Evolutionary conservation across 2,113 vertebrate species (phyloP).

Genomic region (Hepsetus odoe): DNA sequence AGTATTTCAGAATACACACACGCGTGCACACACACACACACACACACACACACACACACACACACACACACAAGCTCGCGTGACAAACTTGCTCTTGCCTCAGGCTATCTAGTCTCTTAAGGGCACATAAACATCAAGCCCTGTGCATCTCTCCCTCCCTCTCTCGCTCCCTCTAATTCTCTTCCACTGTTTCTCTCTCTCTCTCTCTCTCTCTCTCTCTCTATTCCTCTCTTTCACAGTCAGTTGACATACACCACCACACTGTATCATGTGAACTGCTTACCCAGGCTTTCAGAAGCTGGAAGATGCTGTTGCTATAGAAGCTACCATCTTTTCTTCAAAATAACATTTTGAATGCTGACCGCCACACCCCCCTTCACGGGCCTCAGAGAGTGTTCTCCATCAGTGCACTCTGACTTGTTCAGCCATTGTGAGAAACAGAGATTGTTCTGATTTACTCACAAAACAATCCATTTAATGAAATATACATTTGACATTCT

Average conservation of each 20-base stretch:
- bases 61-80: constrained; percentile 46
- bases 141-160: constrained; percentile 2
- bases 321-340: constrained; percentile 20
- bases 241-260: constrained; percentile 30
- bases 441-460: not conserved
- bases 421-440: not conserved
- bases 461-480: not conserved
- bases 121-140: constrained; percentile 47
- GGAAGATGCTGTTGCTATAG: constrained; percentile 35
- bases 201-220: not conserved
- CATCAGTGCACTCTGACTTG: not conserved
- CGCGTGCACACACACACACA: constrained; percentile 32
- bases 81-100: constrained; percentile 53
- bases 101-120: constrained; percentile 56
- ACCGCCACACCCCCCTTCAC: not conserved
- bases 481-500: not conserved
- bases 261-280: constrained; percentile 51
- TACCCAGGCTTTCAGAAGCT: constrained; percentile 42
- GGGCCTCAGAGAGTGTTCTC: not conserved
- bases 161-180: not conserved
- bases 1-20: not conserved
- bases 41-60: constrained; percentile 24
- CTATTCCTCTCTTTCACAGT: not conserved
- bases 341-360: constrained; percentile 8
- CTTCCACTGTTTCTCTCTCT: constrained; percentile 5